Base-by-base conservation (phyloP, 1,140 invertebrate genomes). In the Hypothenemus hampei region DNA sequence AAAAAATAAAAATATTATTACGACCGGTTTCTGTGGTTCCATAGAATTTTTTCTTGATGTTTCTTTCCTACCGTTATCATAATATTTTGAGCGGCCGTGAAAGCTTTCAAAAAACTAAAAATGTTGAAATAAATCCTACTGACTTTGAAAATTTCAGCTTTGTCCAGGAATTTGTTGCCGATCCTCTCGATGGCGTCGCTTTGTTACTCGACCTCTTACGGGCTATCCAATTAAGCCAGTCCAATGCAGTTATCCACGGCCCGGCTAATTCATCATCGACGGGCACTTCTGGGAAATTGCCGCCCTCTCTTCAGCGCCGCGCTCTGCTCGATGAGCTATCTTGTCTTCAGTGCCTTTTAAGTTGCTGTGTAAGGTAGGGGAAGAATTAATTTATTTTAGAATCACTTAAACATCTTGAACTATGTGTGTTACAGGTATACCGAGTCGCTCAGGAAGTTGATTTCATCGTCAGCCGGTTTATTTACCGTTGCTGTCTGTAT, bases 401-500 rank as follows among this genome's bases (percentile, higher is more conserved):
- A 8, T 39, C 11, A 13, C 16, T n/a, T 1, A 8, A 4, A 16
- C 36, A 1, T 24, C 40, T 16, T n/a, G 8, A 31, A 31, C 47
- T 39, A n/a, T 16, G 3, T 35, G 11, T 39, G 8, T 53, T 23
- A 21, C 23, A 48, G 54, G 43, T 87, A 87, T 65, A 75, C 82
- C 29, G 88, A 91, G 65, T 83, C 86, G 20, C 77, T 85, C 13
- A 72, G 85, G 57, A 78, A 84, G 57, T 69, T 92, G 57, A 82
- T 89, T 21, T 78, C 83, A 16, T 85, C 87, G 16, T 82, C 87
- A 6, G 86, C 88, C 19, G 90, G 91, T 22, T 77, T 94, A 5
- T 89, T 93, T 68, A 88, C 89, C 0, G 73, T 95, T 0, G 87
- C 91, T 3, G 87, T 89, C 11, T 90, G 88, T 73, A 85, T 90